phyloP scores from a whole-genome alignment of 2,113 vertebrate genomes.

The Pomatostomus ruficeps region DNA sequence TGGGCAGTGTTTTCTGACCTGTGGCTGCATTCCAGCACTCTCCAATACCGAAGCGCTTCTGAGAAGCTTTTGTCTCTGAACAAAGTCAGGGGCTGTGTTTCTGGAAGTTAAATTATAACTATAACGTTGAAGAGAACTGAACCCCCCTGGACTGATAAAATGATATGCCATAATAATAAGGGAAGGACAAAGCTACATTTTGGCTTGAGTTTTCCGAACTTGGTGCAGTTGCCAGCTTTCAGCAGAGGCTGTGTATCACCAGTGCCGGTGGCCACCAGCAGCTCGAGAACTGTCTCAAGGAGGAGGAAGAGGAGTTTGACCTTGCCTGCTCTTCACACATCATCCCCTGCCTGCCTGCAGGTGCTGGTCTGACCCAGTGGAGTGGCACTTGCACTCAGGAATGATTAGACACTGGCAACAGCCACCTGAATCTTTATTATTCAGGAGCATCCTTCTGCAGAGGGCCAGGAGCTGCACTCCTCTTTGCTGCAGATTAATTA shows the following conservation, averaged over 20 bases:
- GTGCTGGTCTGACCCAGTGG: background rate
- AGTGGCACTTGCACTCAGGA: background rate
- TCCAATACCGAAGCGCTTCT: rapidly evolving
- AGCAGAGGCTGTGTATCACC: background rate
- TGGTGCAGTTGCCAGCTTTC: rapidly evolving
- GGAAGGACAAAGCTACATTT: background rate
- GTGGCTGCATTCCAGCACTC: background rate
- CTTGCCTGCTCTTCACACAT: background rate
- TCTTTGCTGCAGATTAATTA: background rate
- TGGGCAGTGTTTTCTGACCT: background rate
- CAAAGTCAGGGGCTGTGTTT: background rate
- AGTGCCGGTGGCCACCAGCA: rapidly evolving
- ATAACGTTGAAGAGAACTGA: background rate
- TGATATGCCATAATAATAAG: background rate
- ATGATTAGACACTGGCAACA: background rate
- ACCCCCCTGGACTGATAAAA: background rate
- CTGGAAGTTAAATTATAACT: background rate
- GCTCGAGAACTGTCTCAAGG: rapidly evolving
- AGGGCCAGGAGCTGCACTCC: background rate
- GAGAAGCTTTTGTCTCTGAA: background rate
- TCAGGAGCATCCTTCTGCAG: background rate
- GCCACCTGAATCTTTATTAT: rapidly evolving
- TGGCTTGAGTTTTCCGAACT: background rate
- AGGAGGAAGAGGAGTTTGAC: background rate
- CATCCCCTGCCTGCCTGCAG: background rate